A percentile compares a stretch with the other conserved stretches of the same genome.
Evolutionary conservation across 2,113 vertebrate genomes (phyloP).

Genomic region (Hyaena hyaena): DNA sequence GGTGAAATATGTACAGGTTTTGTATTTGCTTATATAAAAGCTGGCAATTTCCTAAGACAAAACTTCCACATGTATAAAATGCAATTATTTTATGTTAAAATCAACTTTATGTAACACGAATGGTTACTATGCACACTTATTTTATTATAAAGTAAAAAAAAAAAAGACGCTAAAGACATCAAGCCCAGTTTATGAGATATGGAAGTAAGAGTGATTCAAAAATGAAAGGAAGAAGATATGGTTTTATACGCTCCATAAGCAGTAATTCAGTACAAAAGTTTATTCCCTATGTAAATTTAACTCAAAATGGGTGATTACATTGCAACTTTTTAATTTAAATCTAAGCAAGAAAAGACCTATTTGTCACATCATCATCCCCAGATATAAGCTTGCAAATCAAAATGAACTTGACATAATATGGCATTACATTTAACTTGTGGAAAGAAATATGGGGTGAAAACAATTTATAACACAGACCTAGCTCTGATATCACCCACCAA

Average conservation of each 20-base stretch:
- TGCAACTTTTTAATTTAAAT: neutral
- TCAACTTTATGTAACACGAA: neutral
- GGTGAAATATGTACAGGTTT: neutral
- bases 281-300: neutral
- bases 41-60: neutral
- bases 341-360: neutral
- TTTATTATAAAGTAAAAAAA: neutral
- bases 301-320: neutral
- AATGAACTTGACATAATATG: neutral
- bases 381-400: neutral
- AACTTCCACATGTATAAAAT: neutral
- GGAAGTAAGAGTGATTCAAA: neutral
- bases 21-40: neutral
- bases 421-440: neutral
- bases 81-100: neutral
- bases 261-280: neutral
- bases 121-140: neutral
- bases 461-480: neutral
- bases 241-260: neutral
- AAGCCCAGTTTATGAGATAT: neutral
- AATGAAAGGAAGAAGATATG: neutral
- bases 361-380: neutral
- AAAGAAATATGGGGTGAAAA: neutral
- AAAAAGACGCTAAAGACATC: neutral
- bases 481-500: neutral